A percentile compares a stretch with the other conserved stretches of the same genome.
Evolutionary conservation across 2,888 invertebrate genomes (phyloP).

Genomic region (Escarpia spicata): DNA sequence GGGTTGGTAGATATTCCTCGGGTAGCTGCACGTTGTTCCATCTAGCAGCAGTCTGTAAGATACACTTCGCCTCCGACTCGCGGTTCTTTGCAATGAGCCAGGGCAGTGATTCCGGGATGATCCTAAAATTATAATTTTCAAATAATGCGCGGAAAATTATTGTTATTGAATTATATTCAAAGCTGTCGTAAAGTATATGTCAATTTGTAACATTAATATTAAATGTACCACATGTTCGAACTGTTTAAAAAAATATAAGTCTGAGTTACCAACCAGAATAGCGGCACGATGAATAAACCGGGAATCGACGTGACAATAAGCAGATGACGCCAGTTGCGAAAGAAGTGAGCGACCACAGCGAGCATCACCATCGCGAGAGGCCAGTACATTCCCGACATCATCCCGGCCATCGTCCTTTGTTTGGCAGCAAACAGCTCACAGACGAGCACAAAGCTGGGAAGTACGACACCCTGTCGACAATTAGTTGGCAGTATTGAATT

Average conservation of each 20-base stretch:
- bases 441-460: slow-evolving; percentile 32
- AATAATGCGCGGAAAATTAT: too few species aligned
- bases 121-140: not conserved
- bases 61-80: slow-evolving; percentile 29
- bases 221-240: too few species aligned
- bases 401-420: slow-evolving; percentile 29
- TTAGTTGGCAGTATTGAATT: not conserved
- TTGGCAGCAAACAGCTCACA: slow-evolving; percentile 34
- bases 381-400: slow-evolving; percentile 29
- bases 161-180: too few species aligned
- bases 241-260: too few species aligned
- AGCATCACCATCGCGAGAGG: slow-evolving; percentile 29
- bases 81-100: slow-evolving; percentile 38
- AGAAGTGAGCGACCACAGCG: slow-evolving; percentile 27
- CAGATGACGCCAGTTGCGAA: slow-evolving; percentile 30
- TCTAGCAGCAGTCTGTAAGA: slow-evolving; percentile 30
- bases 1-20: not conserved
- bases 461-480: slow-evolving; percentile 28
- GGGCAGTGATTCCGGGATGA: slow-evolving; percentile 33
- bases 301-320: slow-evolving; percentile 28
- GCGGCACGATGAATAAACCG: slow-evolving; percentile 23
- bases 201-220: too few species aligned
- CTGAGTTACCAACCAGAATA: slow-evolving; percentile 29
- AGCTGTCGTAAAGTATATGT: too few species aligned
- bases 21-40: slow-evolving; percentile 30